Conservation (phyloP, 37 sponge, comb jelly and placozoan species). For the Bolinopsis microptera region DNA sequence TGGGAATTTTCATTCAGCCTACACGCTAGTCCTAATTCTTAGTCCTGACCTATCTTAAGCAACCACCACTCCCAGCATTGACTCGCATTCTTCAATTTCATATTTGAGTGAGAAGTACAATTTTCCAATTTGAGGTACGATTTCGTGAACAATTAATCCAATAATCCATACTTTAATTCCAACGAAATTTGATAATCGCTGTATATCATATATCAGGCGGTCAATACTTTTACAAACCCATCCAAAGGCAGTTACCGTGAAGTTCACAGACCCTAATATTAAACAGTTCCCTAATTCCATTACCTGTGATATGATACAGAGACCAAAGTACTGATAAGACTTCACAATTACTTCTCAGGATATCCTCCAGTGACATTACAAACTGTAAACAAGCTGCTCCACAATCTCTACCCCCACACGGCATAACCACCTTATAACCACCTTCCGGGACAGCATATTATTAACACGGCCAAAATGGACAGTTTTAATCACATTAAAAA, state of each 20-base stretch:
- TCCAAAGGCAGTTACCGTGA: neutral
- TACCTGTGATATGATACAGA: no score
- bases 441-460: neutral
- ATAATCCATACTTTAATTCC: neutral
- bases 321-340: no score
- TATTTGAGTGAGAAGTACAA: neutral
- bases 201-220: neutral
- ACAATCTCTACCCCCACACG: no score
- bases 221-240: neutral
- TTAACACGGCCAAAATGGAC: neutral
- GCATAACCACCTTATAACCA: no score
- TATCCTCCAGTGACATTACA: no score
- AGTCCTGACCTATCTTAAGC: no score
- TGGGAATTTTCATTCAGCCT: no score
- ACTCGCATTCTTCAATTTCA: no score
- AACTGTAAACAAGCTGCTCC: no score
- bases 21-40: no score
- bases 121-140: neutral
- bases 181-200: neutral
- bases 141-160: neutral
- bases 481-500: neutral
- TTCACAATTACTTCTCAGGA: no score
- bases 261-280: neutral
- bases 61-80: no score
- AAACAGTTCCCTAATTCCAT: neutral